Percentiles rank a stretch among this genome's conserved stretches.
phyloP scores from a whole-genome alignment of 1,140 invertebrate genomes.

The Ctenoplectra terminalis region DNA sequence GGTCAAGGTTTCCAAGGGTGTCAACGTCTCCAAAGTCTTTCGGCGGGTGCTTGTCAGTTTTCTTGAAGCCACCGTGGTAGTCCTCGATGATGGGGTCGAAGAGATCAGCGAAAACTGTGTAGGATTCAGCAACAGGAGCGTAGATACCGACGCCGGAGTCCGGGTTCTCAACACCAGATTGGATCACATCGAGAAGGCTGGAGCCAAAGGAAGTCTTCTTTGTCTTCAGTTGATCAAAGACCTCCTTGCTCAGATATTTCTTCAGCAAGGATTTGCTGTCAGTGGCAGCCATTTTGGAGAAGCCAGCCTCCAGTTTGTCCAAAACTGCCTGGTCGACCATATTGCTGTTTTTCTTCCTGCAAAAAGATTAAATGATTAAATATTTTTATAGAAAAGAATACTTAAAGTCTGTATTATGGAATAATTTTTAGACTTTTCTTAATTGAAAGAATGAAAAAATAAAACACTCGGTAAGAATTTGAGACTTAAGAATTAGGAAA shows the following conservation, averaged over 20 bases:
- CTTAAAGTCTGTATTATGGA: neutral
- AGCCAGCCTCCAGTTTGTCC: conserved; percentile 95
- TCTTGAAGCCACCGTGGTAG: conserved; percentile 97
- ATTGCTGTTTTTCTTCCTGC: conserved; percentile 86
- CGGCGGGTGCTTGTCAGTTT: conserved; percentile 95
- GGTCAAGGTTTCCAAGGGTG: conserved; percentile 95
- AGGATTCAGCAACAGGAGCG: conserved; percentile 96
- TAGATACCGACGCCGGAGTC: conserved; percentile 97
- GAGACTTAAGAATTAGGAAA: neutral
- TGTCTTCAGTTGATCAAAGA: conserved; percentile 95
- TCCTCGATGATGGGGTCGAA: conserved; percentile 99
- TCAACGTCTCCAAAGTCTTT: conserved; percentile 97
- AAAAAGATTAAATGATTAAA: conserved; percentile 73
- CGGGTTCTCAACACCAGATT: conserved; percentile 94
- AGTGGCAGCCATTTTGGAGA: conserved; percentile 92
- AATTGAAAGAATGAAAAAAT: neutral
- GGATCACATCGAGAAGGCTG: conserved; percentile 94
- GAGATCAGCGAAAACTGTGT: conserved; percentile 94
- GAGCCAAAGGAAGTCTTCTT: conserved; percentile 96
- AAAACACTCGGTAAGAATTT: neutral
- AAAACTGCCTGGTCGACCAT: conserved; percentile 94
- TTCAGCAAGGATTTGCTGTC: conserved; percentile 97
- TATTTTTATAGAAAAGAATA: neutral
- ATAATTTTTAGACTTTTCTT: neutral
- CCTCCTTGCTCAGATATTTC: conserved; percentile 95